A percentile compares a stretch with the other conserved stretches of the same genome.
These are phyloP conservation scores for Synergus umbraculus DNA, from an alignment of 2,888 invertebrate genomes.

Conservation along the genomic window DNA sequence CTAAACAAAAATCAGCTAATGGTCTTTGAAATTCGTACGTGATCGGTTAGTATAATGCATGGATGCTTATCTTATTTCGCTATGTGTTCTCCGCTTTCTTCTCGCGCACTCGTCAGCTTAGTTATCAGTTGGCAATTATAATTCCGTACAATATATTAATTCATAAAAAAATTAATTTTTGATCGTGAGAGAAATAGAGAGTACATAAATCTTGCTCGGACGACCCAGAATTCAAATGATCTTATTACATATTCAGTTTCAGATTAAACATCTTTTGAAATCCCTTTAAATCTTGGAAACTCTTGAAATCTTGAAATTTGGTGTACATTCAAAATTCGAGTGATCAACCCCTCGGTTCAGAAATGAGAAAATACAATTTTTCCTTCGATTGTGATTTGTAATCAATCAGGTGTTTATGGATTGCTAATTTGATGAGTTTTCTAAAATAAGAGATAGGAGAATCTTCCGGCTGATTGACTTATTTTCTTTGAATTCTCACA, in stretches of 20 bases:
- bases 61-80: slow-evolving; percentile 35
- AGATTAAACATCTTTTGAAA: neutral
- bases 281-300: too few relatives aligned
- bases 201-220: neutral
- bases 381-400: too few relatives aligned
- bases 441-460: neutral
- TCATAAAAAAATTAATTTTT: neutral
- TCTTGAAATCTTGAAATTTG: too few relatives aligned
- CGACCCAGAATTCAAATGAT: neutral
- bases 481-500: neutral
- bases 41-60: slow-evolving; percentile 3
- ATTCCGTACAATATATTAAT: neutral
- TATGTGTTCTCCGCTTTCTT: slow-evolving; percentile 32
- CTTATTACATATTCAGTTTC: neutral
- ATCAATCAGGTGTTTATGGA: too few relatives aligned
- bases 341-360: too few relatives aligned
- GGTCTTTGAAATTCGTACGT: neutral
- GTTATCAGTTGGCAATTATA: neutral
- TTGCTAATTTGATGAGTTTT: too few relatives aligned
- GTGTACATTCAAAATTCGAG: too few relatives aligned
- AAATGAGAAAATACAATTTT: too few relatives aligned
- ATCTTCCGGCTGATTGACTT: neutral
- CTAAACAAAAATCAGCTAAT: neutral
- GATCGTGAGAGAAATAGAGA: neutral
- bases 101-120: slow-evolving; percentile 21